These are phyloP conservation scores for Hydroisotoma schaefferi DNA, from an alignment of 2,888 invertebrate genomes.

Conservation along the genomic window DNA sequence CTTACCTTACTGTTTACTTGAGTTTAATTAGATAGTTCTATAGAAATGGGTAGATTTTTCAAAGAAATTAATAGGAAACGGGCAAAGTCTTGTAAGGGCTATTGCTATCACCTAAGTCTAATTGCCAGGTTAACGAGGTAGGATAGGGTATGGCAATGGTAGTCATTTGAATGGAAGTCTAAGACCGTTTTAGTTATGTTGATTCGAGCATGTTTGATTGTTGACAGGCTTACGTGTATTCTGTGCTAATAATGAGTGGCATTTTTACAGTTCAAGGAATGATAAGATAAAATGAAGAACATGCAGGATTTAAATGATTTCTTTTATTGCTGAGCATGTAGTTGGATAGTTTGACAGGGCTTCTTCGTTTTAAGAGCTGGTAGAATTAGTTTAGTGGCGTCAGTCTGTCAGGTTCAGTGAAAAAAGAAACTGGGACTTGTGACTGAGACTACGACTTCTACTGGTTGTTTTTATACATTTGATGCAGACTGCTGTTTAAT, in stretches of 20 bases:
- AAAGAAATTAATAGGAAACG: too few species aligned
- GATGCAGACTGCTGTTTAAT: too few species aligned
- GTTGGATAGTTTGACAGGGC: background rate
- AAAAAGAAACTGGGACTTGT: too few species aligned
- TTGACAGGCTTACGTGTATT: constrained; percentile 3
- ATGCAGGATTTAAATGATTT: background rate
- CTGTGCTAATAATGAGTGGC: constrained; percentile 7
- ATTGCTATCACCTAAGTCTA: too few species aligned
- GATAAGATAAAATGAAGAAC: background rate
- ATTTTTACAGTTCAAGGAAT: constrained; percentile 1
- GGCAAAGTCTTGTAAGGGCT: too few species aligned
- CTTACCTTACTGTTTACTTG: too few species aligned
- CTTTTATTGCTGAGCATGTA: background rate
- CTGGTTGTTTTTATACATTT: constrained; percentile 1
- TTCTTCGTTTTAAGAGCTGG: constrained; percentile 4
- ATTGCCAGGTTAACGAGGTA: too few species aligned
- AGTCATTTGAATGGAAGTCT: too few species aligned
- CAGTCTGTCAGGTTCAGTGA: constrained; percentile 2
- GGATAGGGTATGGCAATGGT: too few species aligned
- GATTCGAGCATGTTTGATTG: constrained; percentile 4
- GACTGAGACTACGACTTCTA: background rate
- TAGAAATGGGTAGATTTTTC: too few species aligned
- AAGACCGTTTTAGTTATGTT: too few species aligned
- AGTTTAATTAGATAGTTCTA: too few species aligned
- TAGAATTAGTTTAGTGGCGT: constrained; percentile 1